phyloP scores from a whole-genome alignment of 2,797 vertebrate genomes.

The Margarornis squamiger region DNA sequence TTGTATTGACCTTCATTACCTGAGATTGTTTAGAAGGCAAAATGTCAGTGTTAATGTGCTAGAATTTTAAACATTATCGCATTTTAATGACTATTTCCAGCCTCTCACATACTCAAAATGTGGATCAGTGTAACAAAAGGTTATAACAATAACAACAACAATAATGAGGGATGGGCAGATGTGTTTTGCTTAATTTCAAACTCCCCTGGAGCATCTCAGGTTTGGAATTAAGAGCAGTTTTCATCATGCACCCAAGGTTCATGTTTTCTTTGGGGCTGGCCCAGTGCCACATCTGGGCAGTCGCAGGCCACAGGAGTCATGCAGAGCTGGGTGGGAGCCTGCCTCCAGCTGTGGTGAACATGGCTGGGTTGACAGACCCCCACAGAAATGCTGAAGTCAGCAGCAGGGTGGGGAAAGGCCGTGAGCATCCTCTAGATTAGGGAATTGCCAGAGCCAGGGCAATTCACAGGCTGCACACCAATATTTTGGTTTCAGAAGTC shows the following conservation, averaged over 20 bases:
- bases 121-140: conserved; percentile 35
- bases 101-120: background rate
- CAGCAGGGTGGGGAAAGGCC: background rate
- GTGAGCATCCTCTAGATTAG: background rate
- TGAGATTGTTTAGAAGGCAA: conserved; percentile 76
- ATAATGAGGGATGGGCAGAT: conserved; percentile 62
- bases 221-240: background rate
- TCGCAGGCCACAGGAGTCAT: background rate
- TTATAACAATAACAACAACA: conserved; percentile 39
- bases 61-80: conserved; percentile 74
- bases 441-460: rapidly evolving
- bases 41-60: conserved; percentile 76
- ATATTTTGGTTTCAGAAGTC: rapidly evolving
- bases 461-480: background rate
- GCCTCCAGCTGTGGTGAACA: background rate
- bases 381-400: background rate
- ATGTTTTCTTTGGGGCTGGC: background rate
- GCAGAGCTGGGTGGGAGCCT: background rate
- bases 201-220: background rate
- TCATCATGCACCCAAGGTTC: background rate
- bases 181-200: conserved; percentile 46
- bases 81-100: conserved; percentile 70
- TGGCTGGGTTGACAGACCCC: background rate
- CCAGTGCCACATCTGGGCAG: background rate
- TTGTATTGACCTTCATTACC: conserved; percentile 78